Conservation (phyloP, 2,888 invertebrate species). For the Neoitamus cyanurus region DNA sequence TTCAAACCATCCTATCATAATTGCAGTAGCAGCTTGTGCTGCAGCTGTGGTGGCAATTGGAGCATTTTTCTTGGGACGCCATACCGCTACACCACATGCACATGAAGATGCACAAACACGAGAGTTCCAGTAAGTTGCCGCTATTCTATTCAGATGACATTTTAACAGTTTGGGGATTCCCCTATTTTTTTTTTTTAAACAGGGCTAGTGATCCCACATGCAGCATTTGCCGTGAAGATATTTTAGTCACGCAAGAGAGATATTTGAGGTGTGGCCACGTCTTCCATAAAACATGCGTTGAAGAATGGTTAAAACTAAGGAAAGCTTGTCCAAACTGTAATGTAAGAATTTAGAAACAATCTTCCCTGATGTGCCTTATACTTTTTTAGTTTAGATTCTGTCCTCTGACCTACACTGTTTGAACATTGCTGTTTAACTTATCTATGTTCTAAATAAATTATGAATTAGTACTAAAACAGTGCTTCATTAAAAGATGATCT, state of each 20-base stretch:
- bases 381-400: background rate
- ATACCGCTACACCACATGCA: too few relatives aligned
- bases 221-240: background rate
- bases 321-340: background rate
- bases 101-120: too few relatives aligned
- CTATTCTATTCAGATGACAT: background rate
- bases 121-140: background rate
- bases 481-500: too few relatives aligned
- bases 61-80: background rate
- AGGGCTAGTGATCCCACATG: background rate
- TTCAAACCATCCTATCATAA: background rate
- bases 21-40: background rate
- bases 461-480: too few relatives aligned
- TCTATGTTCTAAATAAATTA: too few relatives aligned
- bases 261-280: background rate
- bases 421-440: too few relatives aligned
- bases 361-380: background rate
- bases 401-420: too few relatives aligned
- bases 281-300: background rate
- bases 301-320: background rate
- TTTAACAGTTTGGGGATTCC: background rate
- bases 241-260: background rate
- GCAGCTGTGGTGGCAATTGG: background rate
- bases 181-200: background rate
- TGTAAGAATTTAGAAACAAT: background rate